These are phyloP conservation scores for Chroicocephalus ridibundus DNA, from an alignment of 2,113 vertebrate genomes.

Conservation along the genomic window DNA sequence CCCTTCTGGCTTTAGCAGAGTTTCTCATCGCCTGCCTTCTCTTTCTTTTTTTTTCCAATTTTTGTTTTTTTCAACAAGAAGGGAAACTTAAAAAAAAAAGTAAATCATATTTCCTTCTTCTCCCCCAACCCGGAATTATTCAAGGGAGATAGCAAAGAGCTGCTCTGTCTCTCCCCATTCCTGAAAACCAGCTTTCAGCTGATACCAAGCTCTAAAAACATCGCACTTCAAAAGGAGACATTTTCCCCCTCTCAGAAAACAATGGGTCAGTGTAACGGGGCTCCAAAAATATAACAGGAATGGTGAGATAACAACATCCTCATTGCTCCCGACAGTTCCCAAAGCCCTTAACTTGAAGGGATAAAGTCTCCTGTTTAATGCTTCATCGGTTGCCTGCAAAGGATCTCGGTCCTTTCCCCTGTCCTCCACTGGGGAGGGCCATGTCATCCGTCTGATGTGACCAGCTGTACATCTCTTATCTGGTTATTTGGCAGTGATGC, in stretches of 20 bases:
- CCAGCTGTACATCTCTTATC: background rate
- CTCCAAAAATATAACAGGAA: conserved; percentile 11
- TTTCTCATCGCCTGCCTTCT: background rate
- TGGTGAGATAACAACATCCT: conserved; percentile 53
- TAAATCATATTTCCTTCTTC: background rate
- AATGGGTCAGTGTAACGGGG: background rate
- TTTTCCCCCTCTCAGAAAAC: background rate
- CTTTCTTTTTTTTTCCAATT: background rate
- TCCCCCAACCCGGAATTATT: background rate
- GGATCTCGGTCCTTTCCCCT: background rate
- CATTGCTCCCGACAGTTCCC: background rate
- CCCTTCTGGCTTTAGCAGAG: background rate
- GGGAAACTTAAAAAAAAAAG: background rate
- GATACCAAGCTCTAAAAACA: background rate
- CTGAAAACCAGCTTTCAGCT: background rate
- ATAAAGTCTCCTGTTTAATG: background rate
- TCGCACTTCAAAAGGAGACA: background rate
- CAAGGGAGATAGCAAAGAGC: background rate
- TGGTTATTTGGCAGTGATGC: background rate
- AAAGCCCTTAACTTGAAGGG: background rate
- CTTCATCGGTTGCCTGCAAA: background rate
- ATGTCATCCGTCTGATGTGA: background rate
- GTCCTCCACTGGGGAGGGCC: background rate
- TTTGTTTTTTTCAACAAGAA: background rate
- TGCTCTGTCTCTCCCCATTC: background rate